Base-by-base conservation (phyloP, 92 coral and sea anemone species). In the Heteractis magnifica region DNA sequence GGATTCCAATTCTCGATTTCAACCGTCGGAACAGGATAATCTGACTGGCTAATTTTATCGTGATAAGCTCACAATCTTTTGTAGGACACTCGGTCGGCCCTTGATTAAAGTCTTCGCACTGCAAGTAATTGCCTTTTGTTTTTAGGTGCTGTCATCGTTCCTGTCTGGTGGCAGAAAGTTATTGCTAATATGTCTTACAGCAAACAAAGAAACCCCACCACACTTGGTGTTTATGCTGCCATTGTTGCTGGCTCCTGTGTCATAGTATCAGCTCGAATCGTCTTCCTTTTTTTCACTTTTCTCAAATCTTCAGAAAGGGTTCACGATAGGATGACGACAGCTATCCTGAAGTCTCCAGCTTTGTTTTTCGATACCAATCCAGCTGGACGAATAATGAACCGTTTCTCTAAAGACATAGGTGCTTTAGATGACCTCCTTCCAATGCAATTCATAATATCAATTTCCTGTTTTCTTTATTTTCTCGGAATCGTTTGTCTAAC, bases 291-390 rank as follows among this genome's bases (percentile, higher is more conserved):
- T 16, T 15, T 6, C 4, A 26, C 73, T 65, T 79, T 5, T 11
- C 55, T 86, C 49, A 85, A 83, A 11, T 80, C 93, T 15, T 90
- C 93, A 56, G 83, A 55, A 83, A 87, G 77, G 21, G 88, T 87
- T 21, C 93, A 90, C 86, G 73, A 77, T 71, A 87, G 14, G 73
- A 68, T 68, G 73, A 26, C 73, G 4, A 6, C 10, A 0, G 73
- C 73, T 23, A 48, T 68, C 14, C 44, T 68, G 44, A 68, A 68
- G 73, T 68, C 15, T 4, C 91, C 93, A 49, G 90, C 87, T 76
- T 16, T 90, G 8, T 90, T 90, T 84, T 87, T 90, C 73, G 93
- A 68, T 26, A 68, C 73, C 49, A 68, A 68, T 26, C 49, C 73
- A 68, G 73, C 23, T 7, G 73, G 73, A 4, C 86, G 93, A 71